phyloP scores from a whole-genome alignment of 2,888 invertebrate species.

The Craniophora ligustri region DNA sequence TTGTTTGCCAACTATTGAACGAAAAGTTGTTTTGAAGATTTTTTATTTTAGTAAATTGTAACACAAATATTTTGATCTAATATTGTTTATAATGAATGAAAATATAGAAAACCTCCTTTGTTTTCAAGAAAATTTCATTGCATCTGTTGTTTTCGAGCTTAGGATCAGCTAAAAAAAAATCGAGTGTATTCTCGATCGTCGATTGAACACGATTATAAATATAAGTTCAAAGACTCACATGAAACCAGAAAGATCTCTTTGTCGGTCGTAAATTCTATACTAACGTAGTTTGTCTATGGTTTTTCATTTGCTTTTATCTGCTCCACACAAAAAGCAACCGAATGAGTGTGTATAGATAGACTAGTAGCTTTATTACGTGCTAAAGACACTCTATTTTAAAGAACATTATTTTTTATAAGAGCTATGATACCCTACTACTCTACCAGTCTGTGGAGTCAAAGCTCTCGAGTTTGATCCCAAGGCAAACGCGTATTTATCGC shows the following conservation, averaged over 20 bases:
- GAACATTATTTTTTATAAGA: constrained; percentile 9
- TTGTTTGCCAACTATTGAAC: constrained; percentile 7
- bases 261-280: constrained; percentile 22
- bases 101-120: constrained; percentile 1
- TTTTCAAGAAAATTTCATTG: constrained; percentile 8
- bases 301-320: constrained; percentile 36
- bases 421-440: no score
- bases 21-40: not conserved
- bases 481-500: no score
- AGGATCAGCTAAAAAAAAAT: constrained; percentile 15
- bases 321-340: no score
- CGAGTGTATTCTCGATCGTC: constrained; percentile 12
- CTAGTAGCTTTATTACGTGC: constrained; percentile 28
- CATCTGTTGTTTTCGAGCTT: constrained; percentile 11
- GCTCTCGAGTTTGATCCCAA: no score
- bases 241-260: constrained; percentile 11
- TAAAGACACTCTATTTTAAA: constrained; percentile 27
- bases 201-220: constrained; percentile 14
- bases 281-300: constrained; percentile 35
- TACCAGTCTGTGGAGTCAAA: no score
- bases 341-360: no score
- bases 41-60: not conserved
- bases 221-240: constrained; percentile 32
- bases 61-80: constrained; percentile 18
- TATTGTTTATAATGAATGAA: constrained; percentile 12